phyloP scores from a whole-genome alignment of 2,888 invertebrate species.

The Sinhomidia bicolor region DNA sequence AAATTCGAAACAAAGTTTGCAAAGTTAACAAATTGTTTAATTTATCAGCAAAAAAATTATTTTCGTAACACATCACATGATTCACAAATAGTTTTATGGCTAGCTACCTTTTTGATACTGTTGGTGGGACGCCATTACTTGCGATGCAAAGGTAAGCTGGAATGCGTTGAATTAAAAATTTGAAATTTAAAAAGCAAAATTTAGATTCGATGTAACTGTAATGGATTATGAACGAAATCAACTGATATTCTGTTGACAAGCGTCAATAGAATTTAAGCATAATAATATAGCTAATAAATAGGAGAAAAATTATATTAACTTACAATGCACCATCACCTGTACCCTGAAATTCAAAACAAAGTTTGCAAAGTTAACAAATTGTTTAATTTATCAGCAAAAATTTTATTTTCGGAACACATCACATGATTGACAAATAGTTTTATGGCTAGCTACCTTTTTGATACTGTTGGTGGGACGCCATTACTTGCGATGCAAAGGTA shows the following conservation, averaged over 20 bases:
- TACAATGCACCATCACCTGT: constrained; percentile 74
- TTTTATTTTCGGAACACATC: not conserved
- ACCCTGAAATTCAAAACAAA: constrained; percentile 64
- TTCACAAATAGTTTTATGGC: not conserved
- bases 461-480: constrained; percentile 92
- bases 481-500: constrained; percentile 95
- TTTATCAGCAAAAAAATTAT: too few species aligned
- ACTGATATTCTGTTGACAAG: too few species aligned
- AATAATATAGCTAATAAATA: too few species aligned
- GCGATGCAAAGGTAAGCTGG: constrained; percentile 91
- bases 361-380: not conserved
- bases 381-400: too few species aligned
- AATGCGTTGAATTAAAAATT: constrained; percentile 25
- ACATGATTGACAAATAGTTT: not conserved
- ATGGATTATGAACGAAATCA: too few species aligned
- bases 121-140: constrained; percentile 93
- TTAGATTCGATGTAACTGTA: too few species aligned
- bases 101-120: constrained; percentile 83
- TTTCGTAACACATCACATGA: not conserved
- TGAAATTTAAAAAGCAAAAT: too few species aligned
- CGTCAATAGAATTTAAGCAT: too few species aligned
- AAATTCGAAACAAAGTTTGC: too few species aligned
- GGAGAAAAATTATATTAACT: constrained; percentile 54
- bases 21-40: not conserved
- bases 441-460: constrained; percentile 67